A percentile compares a stretch with the other conserved stretches of the same genome.
phyloP scores from a whole-genome alignment of 92 coral and sea anemone species.

The Siderastrea siderea region DNA sequence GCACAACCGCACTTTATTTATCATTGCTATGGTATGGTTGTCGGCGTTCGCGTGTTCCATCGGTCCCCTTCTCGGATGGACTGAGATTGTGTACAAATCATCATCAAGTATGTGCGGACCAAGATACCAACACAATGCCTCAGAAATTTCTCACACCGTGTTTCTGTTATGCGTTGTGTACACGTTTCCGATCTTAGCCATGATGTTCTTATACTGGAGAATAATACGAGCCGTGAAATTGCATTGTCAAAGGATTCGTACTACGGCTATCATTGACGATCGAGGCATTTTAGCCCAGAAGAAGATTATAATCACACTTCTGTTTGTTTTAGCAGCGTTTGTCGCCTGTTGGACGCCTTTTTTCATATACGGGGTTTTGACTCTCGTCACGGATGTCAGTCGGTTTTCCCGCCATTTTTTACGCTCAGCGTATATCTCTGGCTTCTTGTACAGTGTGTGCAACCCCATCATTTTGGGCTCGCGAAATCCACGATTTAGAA shows the following conservation, averaged over 20 bases:
- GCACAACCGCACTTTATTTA: conserved; percentile 56
- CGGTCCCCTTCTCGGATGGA: conserved; percentile 86
- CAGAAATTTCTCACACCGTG: conserved; percentile 46
- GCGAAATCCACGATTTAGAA: conserved; percentile 85
- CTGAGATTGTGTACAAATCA: conserved; percentile 50
- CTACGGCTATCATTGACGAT: conserved; percentile 84
- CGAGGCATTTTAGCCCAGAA: conserved; percentile 86
- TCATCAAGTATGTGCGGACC: conserved; percentile 65
- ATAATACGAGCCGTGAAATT: conserved; percentile 61
- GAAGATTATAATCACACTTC: conserved; percentile 70
- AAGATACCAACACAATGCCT: conserved; percentile 41
- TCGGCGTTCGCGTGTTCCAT: conserved; percentile 63
- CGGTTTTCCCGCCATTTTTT: conserved; percentile 47
- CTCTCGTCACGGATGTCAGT: conserved; percentile 39
- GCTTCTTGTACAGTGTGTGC: conserved; percentile 69
- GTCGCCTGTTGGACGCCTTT: conserved; percentile 85
- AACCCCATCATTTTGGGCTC: conserved; percentile 71
- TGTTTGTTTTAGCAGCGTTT: conserved; percentile 63
- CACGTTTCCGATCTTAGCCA: conserved; percentile 55
- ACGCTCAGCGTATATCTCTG: conserved; percentile 72
- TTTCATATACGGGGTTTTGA: conserved; percentile 53
- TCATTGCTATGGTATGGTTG: conserved; percentile 67
- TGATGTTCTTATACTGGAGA: conserved; percentile 57
- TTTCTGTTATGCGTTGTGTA: conserved; percentile 58
- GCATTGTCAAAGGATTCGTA: conserved; percentile 76